Evolutionary conservation across 2,888 invertebrate genomes (phyloP).

Genomic region (Pseudolycoriella hygida): DNA sequence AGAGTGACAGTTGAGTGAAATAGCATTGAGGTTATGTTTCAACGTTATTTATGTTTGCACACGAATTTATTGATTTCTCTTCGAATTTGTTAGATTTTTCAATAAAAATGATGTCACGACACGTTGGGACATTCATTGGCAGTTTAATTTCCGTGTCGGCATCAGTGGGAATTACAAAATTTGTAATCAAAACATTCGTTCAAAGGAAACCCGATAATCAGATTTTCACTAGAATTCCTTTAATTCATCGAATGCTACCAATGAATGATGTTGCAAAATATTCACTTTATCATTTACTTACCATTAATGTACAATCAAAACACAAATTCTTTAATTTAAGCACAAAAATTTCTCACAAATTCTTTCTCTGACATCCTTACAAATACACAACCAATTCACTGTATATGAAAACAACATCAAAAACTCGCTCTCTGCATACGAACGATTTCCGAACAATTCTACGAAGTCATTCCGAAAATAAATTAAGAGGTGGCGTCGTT

Average conservation of each 20-base stretch:
- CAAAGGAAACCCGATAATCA: background rate
- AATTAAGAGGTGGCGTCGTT: slow-evolving; percentile 6
- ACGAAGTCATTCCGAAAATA: slow-evolving; percentile 5
- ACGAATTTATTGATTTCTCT: background rate
- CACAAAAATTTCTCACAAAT: background rate
- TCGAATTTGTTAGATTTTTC: background rate
- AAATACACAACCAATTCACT: background rate
- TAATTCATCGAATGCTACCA: background rate
- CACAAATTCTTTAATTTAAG: background rate
- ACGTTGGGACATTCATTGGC: background rate
- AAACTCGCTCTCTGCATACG: no score
- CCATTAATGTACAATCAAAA: background rate
- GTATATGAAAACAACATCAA: background rate
- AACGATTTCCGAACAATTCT: slow-evolving; percentile 2
- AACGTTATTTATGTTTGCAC: background rate
- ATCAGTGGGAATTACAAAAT: no score
- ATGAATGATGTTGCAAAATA: background rate
- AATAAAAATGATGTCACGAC: background rate
- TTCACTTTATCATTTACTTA: background rate
- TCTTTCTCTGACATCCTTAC: background rate
- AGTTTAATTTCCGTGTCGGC: no score
- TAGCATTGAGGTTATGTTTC: background rate
- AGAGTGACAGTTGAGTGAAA: background rate
- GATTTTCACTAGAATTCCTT: background rate
- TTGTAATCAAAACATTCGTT: no score